phyloP scores from a whole-genome alignment of 2,888 invertebrate species.

The Amphiduros pacificus region DNA sequence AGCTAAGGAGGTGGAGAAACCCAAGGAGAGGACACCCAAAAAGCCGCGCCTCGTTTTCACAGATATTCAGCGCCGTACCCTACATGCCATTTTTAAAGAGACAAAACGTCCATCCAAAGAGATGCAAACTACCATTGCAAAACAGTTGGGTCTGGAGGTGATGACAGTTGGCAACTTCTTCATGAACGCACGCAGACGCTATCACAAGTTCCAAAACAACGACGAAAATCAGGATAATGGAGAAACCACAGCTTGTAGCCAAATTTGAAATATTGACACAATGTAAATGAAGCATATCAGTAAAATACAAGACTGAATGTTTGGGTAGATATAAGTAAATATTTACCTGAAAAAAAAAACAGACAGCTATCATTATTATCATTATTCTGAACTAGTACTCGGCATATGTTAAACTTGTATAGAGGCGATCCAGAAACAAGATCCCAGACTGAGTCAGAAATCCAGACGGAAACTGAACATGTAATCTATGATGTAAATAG shows the following conservation, averaged over 20 bases:
- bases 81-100: constrained; percentile 99
- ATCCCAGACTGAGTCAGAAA: too few species aligned
- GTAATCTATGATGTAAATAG: too few species aligned
- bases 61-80: constrained; percentile 98
- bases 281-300: too few species aligned
- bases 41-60: constrained; percentile 99
- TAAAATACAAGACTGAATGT: too few species aligned
- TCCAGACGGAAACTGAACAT: too few species aligned
- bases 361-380: too few species aligned
- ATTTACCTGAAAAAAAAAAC: too few species aligned
- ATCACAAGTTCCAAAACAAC: constrained; percentile 14
- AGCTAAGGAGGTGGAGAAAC: constrained; percentile 47
- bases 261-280: too few species aligned
- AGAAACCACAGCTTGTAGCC: neutral
- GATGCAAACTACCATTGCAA: constrained; percentile 98
- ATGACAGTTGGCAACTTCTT: constrained; percentile 99
- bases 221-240: constrained; percentile 9
- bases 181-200: constrained; percentile 96
- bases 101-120: constrained; percentile 98
- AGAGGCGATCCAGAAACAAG: too few species aligned
- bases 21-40: constrained; percentile 75
- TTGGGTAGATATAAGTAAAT: too few species aligned
- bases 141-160: constrained; percentile 93
- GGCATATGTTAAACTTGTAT: too few species aligned
- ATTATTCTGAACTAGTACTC: too few species aligned